Evolutionary conservation across 2,888 invertebrate genomes (phyloP).

Genomic region (Rhodophaea formosa): DNA sequence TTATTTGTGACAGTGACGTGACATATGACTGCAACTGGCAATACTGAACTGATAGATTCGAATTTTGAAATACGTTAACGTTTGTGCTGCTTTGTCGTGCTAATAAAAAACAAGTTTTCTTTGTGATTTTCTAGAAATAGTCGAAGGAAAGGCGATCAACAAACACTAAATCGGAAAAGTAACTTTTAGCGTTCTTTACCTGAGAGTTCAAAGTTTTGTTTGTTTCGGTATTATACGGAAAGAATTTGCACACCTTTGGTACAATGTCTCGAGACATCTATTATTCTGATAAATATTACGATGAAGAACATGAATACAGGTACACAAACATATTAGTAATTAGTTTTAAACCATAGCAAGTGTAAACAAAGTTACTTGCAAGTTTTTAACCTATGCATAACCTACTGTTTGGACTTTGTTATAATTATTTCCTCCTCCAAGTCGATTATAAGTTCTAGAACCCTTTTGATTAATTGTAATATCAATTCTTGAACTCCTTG

Average conservation of each 20-base stretch:
- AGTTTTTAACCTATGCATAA: neutral
- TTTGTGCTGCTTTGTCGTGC: slow-evolving; percentile 32
- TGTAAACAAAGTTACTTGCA: neutral
- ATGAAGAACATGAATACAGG: slow-evolving; percentile 96
- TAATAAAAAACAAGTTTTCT: slow-evolving; percentile 25
- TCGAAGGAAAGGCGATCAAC: neutral
- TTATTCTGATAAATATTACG: slow-evolving; percentile 96
- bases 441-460: no score
- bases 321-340: slow-evolving; percentile 51
- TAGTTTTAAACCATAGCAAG: neutral
- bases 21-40: slow-evolving; percentile 25
- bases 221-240: neutral
- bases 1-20: slow-evolving; percentile 9
- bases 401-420: neutral
- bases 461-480: no score
- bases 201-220: neutral
- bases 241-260: slow-evolving; percentile 13
- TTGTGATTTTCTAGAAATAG: slow-evolving; percentile 27
- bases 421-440: no score
- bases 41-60: slow-evolving; percentile 37
- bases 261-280: slow-evolving; percentile 87
- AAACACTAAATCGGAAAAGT: neutral
- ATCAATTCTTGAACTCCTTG: no score
- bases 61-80: slow-evolving; percentile 65
- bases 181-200: neutral